Evolutionary conservation across 1,140 invertebrate species (phyloP), one percentile per base, ranked within the genome.

Genomic region (Drosophila nikananu): DNA sequence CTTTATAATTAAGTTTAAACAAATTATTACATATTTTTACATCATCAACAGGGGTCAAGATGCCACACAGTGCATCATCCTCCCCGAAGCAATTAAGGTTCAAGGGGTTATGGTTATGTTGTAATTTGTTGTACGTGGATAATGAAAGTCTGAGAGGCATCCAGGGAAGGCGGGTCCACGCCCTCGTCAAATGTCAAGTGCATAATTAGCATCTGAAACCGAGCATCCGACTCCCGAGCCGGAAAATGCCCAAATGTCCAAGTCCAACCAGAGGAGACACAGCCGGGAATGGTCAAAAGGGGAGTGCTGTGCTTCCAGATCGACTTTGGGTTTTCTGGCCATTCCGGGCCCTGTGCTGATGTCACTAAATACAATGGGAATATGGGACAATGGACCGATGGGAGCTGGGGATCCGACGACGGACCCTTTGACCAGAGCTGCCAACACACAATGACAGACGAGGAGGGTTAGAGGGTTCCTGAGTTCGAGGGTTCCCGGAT

Each of bases 121-220:
- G 67, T 73, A 41, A 73, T 73, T 73, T 73, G 67, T 72, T 61
- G 70, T 49, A 73, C 70, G 44, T 72, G 67, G 54, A 73, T 59
- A 60, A 73, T 73, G 68, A 71, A 72, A 48, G 73, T 77, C 55
- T 17, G 54, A 39, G 52, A 5, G 13, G 44, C 30, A 54, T 41
- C 12, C 17, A 27, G 17, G 44, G 48, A n/a, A n/a, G 30, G 54
- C 15, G 2, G 8, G 2, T 13, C 44, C 57, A 44, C 61, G 76
- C 80, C 83, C 76, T 86, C 80, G 63, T 86, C 83, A 86, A 80
- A 80, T 83, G 83, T 86, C 83, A 89, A 86, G 84, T 81, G 84
- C 81, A 89, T 87, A 87, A 87, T 89, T 87, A 80, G 41, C 81
- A 75, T 77, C 74, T 64, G 66, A 82, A 82, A 70, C 72, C 27